Conservation (phyloP, 2,113 vertebrate genomes). For the Phoxinus phoxinus region DNA sequence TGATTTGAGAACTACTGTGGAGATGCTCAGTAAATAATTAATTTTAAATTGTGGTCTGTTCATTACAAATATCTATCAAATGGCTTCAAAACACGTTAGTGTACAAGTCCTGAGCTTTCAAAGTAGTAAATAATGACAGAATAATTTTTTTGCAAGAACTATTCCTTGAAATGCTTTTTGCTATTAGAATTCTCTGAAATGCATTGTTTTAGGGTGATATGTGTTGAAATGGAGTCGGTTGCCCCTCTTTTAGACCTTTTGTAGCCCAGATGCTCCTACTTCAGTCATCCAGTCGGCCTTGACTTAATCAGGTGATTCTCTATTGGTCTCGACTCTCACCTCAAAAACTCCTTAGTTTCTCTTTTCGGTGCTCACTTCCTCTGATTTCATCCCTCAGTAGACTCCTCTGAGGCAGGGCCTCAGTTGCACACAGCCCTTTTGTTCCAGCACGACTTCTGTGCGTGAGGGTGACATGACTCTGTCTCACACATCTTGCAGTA, state of each 20-base stretch:
- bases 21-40: neutral
- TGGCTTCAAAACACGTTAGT: neutral
- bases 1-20: neutral
- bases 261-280: neutral
- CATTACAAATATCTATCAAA: neutral
- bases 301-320: neutral
- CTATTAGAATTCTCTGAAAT: neutral
- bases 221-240: neutral
- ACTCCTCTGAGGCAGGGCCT: neutral
- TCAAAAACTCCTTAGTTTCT: neutral
- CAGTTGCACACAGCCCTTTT: conserved; percentile 15
- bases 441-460: conserved; percentile 5
- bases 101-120: neutral
- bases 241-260: neutral
- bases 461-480: neutral
- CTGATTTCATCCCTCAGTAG: neutral
- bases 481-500: conserved; percentile 10
- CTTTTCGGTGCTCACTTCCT: neutral
- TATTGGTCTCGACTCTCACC: neutral
- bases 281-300: neutral
- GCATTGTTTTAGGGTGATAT: neutral
- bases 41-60: neutral
- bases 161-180: neutral
- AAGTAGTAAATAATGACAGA: neutral
- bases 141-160: neutral